Evolutionary conservation across 2,888 invertebrate species (phyloP).

Genomic region (Odontocerum albicorne): DNA sequence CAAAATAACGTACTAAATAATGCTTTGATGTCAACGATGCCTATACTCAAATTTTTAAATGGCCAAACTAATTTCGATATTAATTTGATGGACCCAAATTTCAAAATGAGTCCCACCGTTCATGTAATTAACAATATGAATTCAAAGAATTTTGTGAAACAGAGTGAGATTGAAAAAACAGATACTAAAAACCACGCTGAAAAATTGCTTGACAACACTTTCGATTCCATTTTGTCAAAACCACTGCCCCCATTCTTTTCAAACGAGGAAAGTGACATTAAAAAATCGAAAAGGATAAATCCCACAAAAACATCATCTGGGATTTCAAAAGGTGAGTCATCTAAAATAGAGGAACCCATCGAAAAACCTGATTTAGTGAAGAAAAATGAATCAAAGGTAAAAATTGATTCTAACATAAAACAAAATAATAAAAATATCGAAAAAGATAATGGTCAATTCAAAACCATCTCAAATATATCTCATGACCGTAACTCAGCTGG

Average conservation of each 20-base stretch:
- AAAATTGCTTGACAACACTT: constrained; percentile 16
- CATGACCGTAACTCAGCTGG: background rate
- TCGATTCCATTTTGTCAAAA: constrained; percentile 25
- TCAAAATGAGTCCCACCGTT: background rate
- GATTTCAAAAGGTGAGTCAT: no score
- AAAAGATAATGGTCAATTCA: constrained; percentile 2
- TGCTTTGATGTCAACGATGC: constrained; percentile 19
- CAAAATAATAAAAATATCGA: constrained; percentile 1
- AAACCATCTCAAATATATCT: no score
- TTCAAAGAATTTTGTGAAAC: background rate
- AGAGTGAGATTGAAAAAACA: background rate
- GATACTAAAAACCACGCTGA: background rate
- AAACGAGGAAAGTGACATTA: background rate
- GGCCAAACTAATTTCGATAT: constrained; percentile 7
- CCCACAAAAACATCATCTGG: constrained; percentile 7
- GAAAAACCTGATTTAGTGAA: background rate
- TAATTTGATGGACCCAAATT: constrained; percentile 4
- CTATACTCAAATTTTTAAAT: constrained; percentile 11
- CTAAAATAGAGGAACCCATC: no score
- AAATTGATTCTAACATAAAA: background rate
- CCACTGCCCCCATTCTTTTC: background rate
- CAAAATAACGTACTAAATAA: no score
- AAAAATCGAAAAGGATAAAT: constrained; percentile 13
- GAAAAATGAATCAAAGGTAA: background rate
- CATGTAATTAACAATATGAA: constrained; percentile 12